These are phyloP conservation scores for Polydrusus tereticollis DNA, from an alignment of 2,888 invertebrate genomes.

Conservation along the genomic window DNA sequence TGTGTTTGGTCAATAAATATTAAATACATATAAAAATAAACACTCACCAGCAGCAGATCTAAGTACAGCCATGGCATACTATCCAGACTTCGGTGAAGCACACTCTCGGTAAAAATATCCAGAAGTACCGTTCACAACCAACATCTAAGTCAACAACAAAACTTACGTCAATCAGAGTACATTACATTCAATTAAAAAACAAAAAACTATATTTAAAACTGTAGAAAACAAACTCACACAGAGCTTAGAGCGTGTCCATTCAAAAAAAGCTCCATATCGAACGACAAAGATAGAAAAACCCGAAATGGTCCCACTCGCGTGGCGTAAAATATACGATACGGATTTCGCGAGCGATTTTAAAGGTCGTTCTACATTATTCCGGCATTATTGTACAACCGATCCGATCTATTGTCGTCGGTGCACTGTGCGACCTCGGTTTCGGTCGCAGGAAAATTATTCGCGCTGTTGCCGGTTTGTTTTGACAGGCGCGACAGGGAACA, in stretches of 20 bases:
- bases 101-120: slow-evolving; percentile 14
- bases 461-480: slow-evolving; percentile 40
- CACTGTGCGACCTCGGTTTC: slow-evolving; percentile 46
- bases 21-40: slow-evolving; percentile 2
- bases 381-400: slow-evolving; percentile 24
- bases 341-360: slow-evolving; percentile 26
- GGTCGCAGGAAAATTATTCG: slow-evolving; percentile 40
- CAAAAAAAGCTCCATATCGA: slow-evolving; percentile 16
- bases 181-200: not conserved
- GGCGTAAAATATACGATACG: slow-evolving; percentile 24
- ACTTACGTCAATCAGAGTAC: slow-evolving; percentile 12
- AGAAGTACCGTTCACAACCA: slow-evolving; percentile 2
- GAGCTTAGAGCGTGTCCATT: slow-evolving; percentile 6
- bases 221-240: not conserved
- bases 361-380: slow-evolving; percentile 26
- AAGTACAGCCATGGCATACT: slow-evolving; percentile 66
- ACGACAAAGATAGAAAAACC: slow-evolving; percentile 42
- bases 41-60: slow-evolving; percentile 65
- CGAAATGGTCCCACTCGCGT: slow-evolving; percentile 8
- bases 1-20: not conserved
- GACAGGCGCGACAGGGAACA: slow-evolving; percentile 41
- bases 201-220: not conserved
- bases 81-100: slow-evolving; percentile 10
- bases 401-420: slow-evolving; percentile 30
- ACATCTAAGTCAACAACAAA: slow-evolving; percentile 26